Base-by-base conservation (phyloP, 2,888 invertebrate genomes). In the Tachystola acroxantha region DNA sequence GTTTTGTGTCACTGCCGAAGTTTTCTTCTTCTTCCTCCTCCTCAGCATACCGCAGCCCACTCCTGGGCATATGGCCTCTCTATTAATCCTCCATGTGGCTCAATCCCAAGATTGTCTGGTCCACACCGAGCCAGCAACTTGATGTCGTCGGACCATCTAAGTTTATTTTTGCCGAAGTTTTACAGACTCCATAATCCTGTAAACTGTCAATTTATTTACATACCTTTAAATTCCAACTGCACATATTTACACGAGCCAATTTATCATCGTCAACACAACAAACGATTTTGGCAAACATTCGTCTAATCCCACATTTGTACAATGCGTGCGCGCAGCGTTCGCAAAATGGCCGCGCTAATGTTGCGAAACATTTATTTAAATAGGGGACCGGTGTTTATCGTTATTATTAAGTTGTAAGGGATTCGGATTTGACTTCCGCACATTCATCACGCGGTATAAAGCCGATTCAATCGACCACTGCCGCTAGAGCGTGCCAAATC, bases 321-420 rank as follows among this genome's bases (percentile, higher is more conserved):
- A 75, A 73, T 61, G 63, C 67, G 69, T 55, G 36, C 46, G 56
- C 73, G 65, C 80, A 75, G 74, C 74, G 73, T 73, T 70, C 46
- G 50, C 60, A 62, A 78, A 76, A 77, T 71, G 78, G 72, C 65
- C 59, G 67, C 63, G 59, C 59, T 73, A 76, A 78, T 79, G 76
- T 81, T 73, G 77, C 69, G 64, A 80, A 79, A 81, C 77, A 78
- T 73, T 64, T 60, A 64, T 73, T 72, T 73, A 68, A 77, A 76
- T 63, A 59, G 75, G 79, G 79, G 78, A 66, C 71, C 68, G 72
- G 62, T 79, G 76, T 81, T 80, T 79, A 75, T 69, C 71, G 67
- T 71, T 76, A 74, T 80, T 84, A 82, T 81, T 79, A 77, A 74
- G 74, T 77, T 78, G 78, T 75, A 70, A 75, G 70, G 73, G 77